A percentile compares a stretch with the other conserved stretches of the same genome.
Evolutionary conservation across 2,113 vertebrate genomes (phyloP).

Genomic region (Empidonax traillii): DNA sequence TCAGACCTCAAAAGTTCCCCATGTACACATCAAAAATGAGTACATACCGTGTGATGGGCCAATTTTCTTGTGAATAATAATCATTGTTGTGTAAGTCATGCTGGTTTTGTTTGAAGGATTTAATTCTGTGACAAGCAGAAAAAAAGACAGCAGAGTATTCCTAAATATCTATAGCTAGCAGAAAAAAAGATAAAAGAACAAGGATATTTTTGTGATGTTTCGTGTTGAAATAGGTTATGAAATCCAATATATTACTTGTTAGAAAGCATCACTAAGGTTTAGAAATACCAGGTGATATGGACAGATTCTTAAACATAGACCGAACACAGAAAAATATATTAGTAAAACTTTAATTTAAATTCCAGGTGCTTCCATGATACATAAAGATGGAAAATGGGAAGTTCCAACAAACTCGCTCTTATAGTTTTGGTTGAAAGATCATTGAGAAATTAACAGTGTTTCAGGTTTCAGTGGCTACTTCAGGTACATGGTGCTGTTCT

Average conservation of each 20-base stretch:
- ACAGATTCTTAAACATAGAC: not conserved
- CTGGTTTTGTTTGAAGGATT: not conserved
- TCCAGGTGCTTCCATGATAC: not conserved
- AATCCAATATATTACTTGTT: not conserved
- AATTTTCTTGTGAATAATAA: not conserved
- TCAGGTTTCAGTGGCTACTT: not conserved
- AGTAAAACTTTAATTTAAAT: not conserved
- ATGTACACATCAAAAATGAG: not conserved
- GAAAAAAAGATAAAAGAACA: not conserved
- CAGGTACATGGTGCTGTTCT: not conserved
- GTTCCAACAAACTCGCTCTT: not conserved
- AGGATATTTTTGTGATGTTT: not conserved
- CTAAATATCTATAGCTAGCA: not conserved
- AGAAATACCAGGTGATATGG: not conserved
- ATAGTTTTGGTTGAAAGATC: not conserved
- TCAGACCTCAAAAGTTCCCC: not conserved
- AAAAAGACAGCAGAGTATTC: not conserved
- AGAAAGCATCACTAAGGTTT: not conserved
- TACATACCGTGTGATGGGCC: not conserved
- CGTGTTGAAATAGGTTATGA: not conserved
- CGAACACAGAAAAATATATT: not conserved
- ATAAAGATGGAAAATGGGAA: not conserved
- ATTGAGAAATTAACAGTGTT: not conserved
- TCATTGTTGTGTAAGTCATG: not conserved
- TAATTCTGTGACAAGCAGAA: not conserved